Percentiles rank a stretch among this genome's conserved stretches.
phyloP scores from a whole-genome alignment of 2,888 invertebrate species.

The Conus canariensis region DNA sequence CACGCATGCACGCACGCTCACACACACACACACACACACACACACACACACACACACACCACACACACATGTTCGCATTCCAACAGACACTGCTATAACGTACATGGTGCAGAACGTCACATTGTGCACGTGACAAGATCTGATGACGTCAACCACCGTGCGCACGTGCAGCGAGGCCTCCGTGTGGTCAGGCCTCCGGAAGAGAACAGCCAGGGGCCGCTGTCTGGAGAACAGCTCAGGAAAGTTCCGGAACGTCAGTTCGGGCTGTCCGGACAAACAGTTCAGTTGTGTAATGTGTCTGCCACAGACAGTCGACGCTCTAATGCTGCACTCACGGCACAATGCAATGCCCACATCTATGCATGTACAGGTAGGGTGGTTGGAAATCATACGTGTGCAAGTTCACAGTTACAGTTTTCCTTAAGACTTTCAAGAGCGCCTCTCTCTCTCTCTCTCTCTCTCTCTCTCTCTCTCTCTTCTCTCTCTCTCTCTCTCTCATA shows the following conservation, averaged over 20 bases:
- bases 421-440: too few relatives aligned
- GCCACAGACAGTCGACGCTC: too few relatives aligned
- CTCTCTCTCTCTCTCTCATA: neutral
- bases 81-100: neutral
- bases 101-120: constrained; percentile 5
- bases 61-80: neutral
- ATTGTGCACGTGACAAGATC: neutral
- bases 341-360: too few relatives aligned
- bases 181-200: constrained; percentile 54
- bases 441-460: too few relatives aligned
- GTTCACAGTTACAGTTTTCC: too few relatives aligned
- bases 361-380: too few relatives aligned
- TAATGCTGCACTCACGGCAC: too few relatives aligned
- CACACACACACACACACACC: neutral
- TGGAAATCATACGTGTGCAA: too few relatives aligned
- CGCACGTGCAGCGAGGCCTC: constrained; percentile 28
- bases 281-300: too few relatives aligned
- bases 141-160: constrained; percentile 16
- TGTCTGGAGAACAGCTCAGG: constrained; percentile 61
- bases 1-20: neutral
- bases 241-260: constrained; percentile 64
- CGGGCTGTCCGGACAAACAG: constrained; percentile 57
- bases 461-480: too few relatives aligned
- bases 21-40: neutral
- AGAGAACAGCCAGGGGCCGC: constrained; percentile 63